These are phyloP conservation scores for Cecropterus lyciades DNA, from an alignment of 1,140 invertebrate species.

Conservation along the genomic window DNA sequence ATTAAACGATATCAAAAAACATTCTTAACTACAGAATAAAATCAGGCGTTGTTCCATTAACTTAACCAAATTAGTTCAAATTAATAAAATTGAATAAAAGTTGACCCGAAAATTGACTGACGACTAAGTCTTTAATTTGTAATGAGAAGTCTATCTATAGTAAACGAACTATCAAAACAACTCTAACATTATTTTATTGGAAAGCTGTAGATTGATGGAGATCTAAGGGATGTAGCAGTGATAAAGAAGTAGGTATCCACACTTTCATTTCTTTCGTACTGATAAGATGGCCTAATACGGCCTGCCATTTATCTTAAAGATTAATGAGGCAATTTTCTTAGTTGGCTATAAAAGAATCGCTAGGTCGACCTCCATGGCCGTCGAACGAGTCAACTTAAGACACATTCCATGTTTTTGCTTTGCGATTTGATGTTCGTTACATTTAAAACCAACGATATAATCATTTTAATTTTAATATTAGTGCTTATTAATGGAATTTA, in stretches of 20 bases:
- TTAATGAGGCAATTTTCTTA: slow-evolving; percentile 84
- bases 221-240: slow-evolving; percentile 30
- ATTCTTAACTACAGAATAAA: background rate
- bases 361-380: slow-evolving; percentile 62
- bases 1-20: background rate
- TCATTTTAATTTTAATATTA: too few species aligned
- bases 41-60: too few species aligned
- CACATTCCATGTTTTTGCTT: slow-evolving; percentile 9
- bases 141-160: too few species aligned
- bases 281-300: slow-evolving; percentile 81
- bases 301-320: slow-evolving; percentile 82
- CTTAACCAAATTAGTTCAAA: too few species aligned
- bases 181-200: slow-evolving; percentile 14
- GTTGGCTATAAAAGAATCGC: slow-evolving; percentile 82
- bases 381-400: slow-evolving; percentile 28
- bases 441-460: too few species aligned
- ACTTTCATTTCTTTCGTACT: slow-evolving; percentile 70
- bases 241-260: slow-evolving; percentile 56
- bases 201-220: slow-evolving; percentile 21
- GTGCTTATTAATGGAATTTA: too few species aligned
- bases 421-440: background rate
- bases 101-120: too few species aligned
- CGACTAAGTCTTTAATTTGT: too few species aligned
- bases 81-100: too few species aligned
- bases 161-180: slow-evolving; percentile 8